Evolutionary conservation across 2,797 vertebrate species (phyloP).

Genomic region (Myiotriccus ornatus): DNA sequence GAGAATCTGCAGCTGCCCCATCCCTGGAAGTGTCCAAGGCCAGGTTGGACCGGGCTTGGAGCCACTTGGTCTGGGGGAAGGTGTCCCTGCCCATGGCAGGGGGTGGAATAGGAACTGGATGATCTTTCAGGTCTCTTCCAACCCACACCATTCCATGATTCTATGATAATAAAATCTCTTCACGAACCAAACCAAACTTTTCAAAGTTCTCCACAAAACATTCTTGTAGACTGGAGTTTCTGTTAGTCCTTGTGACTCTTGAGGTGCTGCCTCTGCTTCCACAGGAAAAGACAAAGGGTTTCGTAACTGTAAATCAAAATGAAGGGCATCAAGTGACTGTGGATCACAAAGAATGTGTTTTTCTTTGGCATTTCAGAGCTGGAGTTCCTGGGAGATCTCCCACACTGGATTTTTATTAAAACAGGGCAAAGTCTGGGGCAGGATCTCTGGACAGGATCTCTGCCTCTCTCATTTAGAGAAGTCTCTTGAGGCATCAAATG

Average conservation of each 20-base stretch:
- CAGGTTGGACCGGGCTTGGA: neutral
- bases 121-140: neutral
- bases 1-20: neutral
- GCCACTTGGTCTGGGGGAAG: neutral
- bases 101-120: neutral
- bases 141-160: neutral
- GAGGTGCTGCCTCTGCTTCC: neutral
- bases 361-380: neutral
- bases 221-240: neutral
- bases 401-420: constrained; percentile 5
- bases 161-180: neutral
- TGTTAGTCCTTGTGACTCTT: neutral
- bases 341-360: constrained; percentile 13
- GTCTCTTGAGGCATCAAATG: constrained; percentile 35
- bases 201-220: neutral
- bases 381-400: neutral
- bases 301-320: neutral
- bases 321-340: neutral
- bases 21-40: neutral
- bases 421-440: neutral
- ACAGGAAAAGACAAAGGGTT: neutral
- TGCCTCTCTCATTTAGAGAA: neutral
- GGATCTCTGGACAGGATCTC: neutral
- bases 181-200: neutral
- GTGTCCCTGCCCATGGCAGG: neutral